Percentiles rank a stretch among this genome's conserved stretches.
These are phyloP conservation scores for Phocoena phocoena DNA, from an alignment of 2,113 vertebrate genomes.

Conservation along the genomic window DNA sequence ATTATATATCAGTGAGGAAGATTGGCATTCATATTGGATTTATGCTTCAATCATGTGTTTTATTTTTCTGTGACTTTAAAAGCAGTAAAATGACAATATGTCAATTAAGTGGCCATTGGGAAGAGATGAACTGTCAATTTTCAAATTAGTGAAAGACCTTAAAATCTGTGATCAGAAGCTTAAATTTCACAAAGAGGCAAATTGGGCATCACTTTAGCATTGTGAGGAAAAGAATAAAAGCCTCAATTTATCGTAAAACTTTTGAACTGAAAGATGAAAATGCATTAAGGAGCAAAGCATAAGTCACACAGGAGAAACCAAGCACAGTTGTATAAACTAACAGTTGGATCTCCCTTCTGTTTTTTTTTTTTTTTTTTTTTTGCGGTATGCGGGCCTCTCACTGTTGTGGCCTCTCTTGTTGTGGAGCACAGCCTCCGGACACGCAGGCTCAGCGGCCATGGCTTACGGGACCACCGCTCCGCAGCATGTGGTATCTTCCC, in stretches of 20 bases:
- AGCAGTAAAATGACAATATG: conserved; percentile 38
- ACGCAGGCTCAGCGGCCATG: too few species aligned
- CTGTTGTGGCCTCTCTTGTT: too few species aligned
- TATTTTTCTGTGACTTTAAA: conserved; percentile 47
- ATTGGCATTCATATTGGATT: not conserved
- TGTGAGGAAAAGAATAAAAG: not conserved
- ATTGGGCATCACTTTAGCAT: not conserved
- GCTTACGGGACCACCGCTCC: too few species aligned
- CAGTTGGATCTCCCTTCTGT: not conserved
- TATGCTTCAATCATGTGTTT: conserved; percentile 1
- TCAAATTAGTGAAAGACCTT: conserved; percentile 42
- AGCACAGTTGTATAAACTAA: not conserved
- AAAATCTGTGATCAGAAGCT: conserved; percentile 48
- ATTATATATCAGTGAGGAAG: not conserved
- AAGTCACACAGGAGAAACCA: not conserved
- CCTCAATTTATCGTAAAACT: not conserved
- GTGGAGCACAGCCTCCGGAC: too few species aligned
- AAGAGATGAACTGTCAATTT: conserved; percentile 49
- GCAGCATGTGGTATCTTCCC: too few species aligned
- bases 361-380: too few species aligned
- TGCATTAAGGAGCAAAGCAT: not conserved
- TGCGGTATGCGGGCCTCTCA: too few species aligned
- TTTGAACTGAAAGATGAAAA: not conserved
- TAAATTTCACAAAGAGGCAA: conserved; percentile 34
- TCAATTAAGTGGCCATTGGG: not conserved